Percentiles rank a stretch among this genome's conserved stretches.
Conservation (phyloP, 2,888 invertebrate species). For the Boloria euphrosyne region DNA sequence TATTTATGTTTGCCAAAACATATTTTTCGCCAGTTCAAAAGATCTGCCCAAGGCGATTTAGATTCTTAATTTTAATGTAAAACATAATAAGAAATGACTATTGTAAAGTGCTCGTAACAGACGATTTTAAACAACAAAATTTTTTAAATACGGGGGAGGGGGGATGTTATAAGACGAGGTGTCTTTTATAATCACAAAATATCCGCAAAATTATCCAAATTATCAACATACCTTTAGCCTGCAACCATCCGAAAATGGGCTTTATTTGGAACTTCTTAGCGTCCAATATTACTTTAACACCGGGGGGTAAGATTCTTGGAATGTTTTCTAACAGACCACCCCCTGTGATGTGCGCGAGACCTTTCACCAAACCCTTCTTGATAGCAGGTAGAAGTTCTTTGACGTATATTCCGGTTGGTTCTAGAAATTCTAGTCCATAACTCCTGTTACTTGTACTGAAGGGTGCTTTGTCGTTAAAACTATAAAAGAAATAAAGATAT, state of each 20-base stretch:
- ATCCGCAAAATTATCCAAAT: background rate
- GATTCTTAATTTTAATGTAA: too few species aligned
- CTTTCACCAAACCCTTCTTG: constrained; percentile 88
- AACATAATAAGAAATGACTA: too few species aligned
- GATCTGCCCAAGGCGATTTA: too few species aligned
- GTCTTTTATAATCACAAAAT: background rate
- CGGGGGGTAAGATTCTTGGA: constrained; percentile 89
- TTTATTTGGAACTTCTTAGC: constrained; percentile 88
- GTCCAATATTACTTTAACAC: constrained; percentile 85
- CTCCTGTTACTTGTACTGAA: constrained; percentile 64
- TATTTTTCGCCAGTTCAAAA: too few species aligned
- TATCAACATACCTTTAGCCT: constrained; percentile 82
- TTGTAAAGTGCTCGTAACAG: too few species aligned
- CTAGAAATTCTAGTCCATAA: constrained; percentile 90
- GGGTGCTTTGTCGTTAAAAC: constrained; percentile 68
- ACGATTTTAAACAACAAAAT: background rate
- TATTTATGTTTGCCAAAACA: too few species aligned
- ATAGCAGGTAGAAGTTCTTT: constrained; percentile 87
- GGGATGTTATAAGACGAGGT: too few species aligned
- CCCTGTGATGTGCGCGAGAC: constrained; percentile 96
- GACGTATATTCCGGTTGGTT: constrained; percentile 94
- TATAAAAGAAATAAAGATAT: constrained; percentile 36
- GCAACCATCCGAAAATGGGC: constrained; percentile 94
- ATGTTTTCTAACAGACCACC: constrained; percentile 96
- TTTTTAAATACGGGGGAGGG: too few species aligned